Percentiles rank a stretch among this genome's conserved stretches.
Conservation (phyloP, 2,113 vertebrate species). For the Boleophthalmus pectinirostris region DNA sequence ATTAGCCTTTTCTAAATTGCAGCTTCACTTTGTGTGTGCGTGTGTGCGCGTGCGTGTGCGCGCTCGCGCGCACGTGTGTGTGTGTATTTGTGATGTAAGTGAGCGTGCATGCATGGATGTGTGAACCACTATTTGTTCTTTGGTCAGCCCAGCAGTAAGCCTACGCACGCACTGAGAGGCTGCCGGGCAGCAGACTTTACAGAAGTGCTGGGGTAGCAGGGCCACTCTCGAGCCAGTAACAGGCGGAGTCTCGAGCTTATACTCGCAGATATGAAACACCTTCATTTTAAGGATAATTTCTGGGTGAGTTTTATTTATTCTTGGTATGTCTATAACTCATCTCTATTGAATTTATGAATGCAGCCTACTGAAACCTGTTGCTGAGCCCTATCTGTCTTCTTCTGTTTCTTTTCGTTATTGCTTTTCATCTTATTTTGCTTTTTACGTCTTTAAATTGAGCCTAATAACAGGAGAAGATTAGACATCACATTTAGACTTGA, state of each 20-base stretch:
- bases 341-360: not conserved
- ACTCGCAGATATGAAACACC: conserved; percentile 77
- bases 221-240: too few species aligned
- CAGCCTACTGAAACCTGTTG: not conserved
- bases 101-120: too few species aligned
- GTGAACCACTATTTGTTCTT: too few species aligned
- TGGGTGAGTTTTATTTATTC: conserved; percentile 78
- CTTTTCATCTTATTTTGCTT: too few species aligned
- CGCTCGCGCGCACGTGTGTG: not conserved
- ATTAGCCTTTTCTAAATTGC: not conserved
- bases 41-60: too few species aligned
- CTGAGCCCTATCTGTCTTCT: not conserved
- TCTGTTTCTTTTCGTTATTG: too few species aligned
- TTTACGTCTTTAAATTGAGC: too few species aligned
- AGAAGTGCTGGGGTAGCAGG: not conserved
- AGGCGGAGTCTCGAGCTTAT: fast-evolving
- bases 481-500: not conserved
- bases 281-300: conserved; percentile 87
- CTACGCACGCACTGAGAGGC: not conserved
- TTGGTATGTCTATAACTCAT: not conserved
- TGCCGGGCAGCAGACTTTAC: not conserved
- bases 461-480: too few species aligned
- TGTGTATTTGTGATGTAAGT: not conserved
- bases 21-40: not conserved
- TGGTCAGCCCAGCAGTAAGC: not conserved